A percentile compares a stretch with the other conserved stretches of the same genome.
These are phyloP conservation scores for Thunnus maccoyii DNA, from an alignment of 2,113 vertebrate species.

Conservation along the genomic window DNA sequence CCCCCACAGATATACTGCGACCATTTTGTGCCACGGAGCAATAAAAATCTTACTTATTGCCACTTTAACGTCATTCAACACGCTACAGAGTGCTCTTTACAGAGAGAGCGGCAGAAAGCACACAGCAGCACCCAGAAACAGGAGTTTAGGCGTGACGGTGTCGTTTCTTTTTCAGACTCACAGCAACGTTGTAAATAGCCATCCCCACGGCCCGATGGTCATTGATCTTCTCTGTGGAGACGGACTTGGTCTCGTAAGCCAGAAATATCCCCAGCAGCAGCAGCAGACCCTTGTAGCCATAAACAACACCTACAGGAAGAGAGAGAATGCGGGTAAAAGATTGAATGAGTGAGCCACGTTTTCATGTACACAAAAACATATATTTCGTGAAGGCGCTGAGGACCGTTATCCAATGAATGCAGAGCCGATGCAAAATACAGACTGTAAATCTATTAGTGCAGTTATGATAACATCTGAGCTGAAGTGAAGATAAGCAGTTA, in stretches of 20 bases:
- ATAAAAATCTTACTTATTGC: slow-evolving; percentile 43
- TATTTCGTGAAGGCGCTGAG: not conserved
- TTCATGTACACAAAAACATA: no score
- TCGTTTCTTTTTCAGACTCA: slow-evolving; percentile 68
- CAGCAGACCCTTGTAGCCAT: slow-evolving; percentile 94
- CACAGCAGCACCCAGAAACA: slow-evolving; percentile 15
- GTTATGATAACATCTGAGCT: no score
- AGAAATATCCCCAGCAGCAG: slow-evolving; percentile 94
- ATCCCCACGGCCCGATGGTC: slow-evolving; percentile 94
- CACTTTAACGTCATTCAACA: slow-evolving; percentile 10
- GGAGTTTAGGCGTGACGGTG: slow-evolving; percentile 26
- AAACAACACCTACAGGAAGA: slow-evolving; percentile 89
- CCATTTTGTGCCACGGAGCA: slow-evolving; percentile 14
- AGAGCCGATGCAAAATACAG: no score
- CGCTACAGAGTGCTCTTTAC: slow-evolving; percentile 19
- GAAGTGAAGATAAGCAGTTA: no score
- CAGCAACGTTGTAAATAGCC: slow-evolving; percentile 93
- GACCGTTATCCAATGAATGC: not conserved
- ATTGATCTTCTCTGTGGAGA: slow-evolving; percentile 95
- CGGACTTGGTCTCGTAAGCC: slow-evolving; percentile 96
- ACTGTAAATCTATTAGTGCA: no score
- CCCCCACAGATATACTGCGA: slow-evolving; percentile 10
- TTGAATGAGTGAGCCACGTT: not conserved
- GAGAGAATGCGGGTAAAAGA: not conserved
- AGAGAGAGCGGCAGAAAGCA: slow-evolving; percentile 16